Conservation (phyloP, 2,888 invertebrate species). For the Parnassius mnemosyne region DNA sequence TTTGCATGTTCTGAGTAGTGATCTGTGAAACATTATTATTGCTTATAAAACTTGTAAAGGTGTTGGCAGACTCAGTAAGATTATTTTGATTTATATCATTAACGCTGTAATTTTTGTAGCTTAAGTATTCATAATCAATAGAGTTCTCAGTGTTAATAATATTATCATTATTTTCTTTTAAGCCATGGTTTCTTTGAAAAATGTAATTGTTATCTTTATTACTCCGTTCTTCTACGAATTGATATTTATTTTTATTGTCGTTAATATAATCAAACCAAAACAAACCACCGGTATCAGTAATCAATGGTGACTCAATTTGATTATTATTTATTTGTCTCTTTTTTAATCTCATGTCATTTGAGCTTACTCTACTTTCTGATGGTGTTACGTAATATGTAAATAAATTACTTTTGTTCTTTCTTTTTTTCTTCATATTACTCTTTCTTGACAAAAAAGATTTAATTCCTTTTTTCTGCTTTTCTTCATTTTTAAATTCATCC, state of each 20-base stretch:
- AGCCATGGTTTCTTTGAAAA: neutral
- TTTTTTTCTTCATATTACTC: constrained; percentile 29
- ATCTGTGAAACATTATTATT: neutral
- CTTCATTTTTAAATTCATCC: constrained; percentile 25
- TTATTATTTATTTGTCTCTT: constrained; percentile 32
- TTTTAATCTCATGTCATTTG: constrained; percentile 28
- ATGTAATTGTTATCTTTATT: constrained; percentile 1
- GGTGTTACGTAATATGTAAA: constrained; percentile 15
- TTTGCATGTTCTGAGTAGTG: neutral
- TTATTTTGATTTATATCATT: neutral
- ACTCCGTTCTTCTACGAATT: constrained; percentile 11
- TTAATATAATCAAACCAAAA: constrained; percentile 50
- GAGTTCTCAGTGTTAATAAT: neutral
- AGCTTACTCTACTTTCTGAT: constrained; percentile 30
- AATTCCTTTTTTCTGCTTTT: constrained; percentile 33
- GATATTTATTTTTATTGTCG: constrained; percentile 30
- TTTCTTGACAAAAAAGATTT: constrained; percentile 36
- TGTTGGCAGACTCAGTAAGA: neutral
- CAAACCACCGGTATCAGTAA: constrained; percentile 42
- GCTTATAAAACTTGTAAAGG: neutral
- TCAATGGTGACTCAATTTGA: constrained; percentile 41
- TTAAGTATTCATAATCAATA: constrained; percentile 3
- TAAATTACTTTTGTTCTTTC: constrained; percentile 33
- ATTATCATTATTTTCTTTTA: neutral
- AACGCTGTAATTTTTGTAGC: neutral